Percentiles rank a stretch among this genome's conserved stretches.
These are phyloP conservation scores for Syrmaticus mikado DNA, from an alignment of 2,113 vertebrate species.

Conservation along the genomic window DNA sequence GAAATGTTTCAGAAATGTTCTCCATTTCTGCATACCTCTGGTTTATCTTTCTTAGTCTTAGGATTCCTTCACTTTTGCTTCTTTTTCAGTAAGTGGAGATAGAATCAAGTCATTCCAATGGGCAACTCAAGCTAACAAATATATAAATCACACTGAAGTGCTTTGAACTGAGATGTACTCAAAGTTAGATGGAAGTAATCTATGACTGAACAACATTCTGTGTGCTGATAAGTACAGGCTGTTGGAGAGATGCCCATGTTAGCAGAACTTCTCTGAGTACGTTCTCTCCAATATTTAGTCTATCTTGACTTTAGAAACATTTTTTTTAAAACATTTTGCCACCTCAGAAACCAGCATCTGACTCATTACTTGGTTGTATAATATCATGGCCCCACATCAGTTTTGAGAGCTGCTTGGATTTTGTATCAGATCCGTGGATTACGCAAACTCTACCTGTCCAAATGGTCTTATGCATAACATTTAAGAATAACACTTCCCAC, in stretches of 20 bases:
- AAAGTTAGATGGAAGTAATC: background rate
- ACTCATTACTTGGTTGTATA: background rate
- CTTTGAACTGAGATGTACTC: background rate
- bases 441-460: background rate
- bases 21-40: background rate
- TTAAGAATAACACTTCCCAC: background rate
- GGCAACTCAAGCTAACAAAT: background rate
- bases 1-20: rapidly evolving
- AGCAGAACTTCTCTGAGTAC: background rate
- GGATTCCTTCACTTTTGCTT: background rate
- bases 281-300: background rate
- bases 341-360: rapidly evolving
- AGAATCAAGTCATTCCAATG: background rate
- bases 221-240: background rate
- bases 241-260: background rate
- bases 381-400: background rate
- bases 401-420: background rate
- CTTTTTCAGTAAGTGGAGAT: background rate
- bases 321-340: background rate
- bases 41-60: background rate
- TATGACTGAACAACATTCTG: background rate
- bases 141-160: background rate
- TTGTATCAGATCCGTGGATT: background rate
- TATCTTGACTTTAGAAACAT: background rate
- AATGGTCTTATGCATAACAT: background rate